Evolutionary conservation across 30 jellyfish, hydroid and myxozoan species (phyloP).

Genomic region (Morbakka virulenta): DNA sequence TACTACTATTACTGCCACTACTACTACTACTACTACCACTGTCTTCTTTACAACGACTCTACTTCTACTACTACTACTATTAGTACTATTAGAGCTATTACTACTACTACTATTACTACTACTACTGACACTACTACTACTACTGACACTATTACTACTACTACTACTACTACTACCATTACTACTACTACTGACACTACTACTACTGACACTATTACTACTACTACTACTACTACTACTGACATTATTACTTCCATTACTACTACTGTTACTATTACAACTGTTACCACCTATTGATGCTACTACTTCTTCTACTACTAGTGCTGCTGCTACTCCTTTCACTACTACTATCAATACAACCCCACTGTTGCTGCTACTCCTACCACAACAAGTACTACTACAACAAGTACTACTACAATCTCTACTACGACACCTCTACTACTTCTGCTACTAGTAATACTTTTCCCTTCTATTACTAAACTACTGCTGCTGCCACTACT

Average conservation of each 20-base stretch:
- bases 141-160: neutral
- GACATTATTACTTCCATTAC: neutral
- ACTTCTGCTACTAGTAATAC: no score
- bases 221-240: neutral
- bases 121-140: neutral
- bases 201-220: neutral
- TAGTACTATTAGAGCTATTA: neutral
- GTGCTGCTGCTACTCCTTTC: neutral
- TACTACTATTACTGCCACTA: no score
- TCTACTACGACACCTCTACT: no score
- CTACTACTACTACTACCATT: neutral
- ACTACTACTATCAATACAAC: neutral
- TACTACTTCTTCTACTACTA: neutral
- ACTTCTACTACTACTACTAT: neutral
- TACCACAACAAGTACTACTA: no score
- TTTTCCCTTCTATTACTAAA: no score
- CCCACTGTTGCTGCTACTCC: no score
- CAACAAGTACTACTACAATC: no score
- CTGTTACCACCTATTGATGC: neutral
- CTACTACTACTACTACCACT: neutral
- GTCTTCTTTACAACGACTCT: no score
- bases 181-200: neutral
- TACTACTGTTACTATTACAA: neutral
- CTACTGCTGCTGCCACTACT: no score
- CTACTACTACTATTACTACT: neutral